Conservation (phyloP, 2,113 vertebrate species). For the Cyphomyrus plagiostoma region DNA sequence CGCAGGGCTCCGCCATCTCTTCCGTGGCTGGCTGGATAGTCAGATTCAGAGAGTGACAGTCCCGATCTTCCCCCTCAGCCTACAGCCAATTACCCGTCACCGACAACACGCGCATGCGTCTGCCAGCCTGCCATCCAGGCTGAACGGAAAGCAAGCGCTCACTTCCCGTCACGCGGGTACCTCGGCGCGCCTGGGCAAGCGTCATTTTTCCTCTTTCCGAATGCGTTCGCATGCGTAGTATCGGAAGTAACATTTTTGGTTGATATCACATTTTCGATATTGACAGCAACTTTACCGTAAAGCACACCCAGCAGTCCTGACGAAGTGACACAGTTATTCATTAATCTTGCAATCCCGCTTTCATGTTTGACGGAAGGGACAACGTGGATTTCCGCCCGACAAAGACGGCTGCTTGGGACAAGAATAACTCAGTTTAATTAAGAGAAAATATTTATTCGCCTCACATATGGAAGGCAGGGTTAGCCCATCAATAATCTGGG, state of each 20-base stretch:
- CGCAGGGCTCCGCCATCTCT: background rate
- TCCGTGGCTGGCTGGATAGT: background rate
- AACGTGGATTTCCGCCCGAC: background rate
- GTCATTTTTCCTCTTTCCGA: background rate
- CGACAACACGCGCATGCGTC: background rate
- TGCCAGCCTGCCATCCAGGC: background rate
- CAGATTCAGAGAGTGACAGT: background rate
- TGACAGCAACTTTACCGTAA: background rate
- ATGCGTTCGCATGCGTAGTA: background rate
- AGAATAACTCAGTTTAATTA: background rate
- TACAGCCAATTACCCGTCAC: background rate
- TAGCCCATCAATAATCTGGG: background rate
- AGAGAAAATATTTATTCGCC: background rate
- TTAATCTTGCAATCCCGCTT: background rate
- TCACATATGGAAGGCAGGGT: background rate
- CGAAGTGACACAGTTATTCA: background rate
- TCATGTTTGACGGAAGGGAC: background rate
- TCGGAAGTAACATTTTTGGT: background rate
- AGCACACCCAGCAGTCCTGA: background rate
- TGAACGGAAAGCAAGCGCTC: background rate
- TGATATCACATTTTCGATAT: background rate
- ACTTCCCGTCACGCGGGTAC: background rate
- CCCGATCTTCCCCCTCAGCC: background rate
- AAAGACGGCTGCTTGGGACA: background rate
- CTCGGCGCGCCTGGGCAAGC: background rate